Evolutionary conservation across 1,140 invertebrate species (phyloP).

Genomic region (Cryptotermes secundus): DNA sequence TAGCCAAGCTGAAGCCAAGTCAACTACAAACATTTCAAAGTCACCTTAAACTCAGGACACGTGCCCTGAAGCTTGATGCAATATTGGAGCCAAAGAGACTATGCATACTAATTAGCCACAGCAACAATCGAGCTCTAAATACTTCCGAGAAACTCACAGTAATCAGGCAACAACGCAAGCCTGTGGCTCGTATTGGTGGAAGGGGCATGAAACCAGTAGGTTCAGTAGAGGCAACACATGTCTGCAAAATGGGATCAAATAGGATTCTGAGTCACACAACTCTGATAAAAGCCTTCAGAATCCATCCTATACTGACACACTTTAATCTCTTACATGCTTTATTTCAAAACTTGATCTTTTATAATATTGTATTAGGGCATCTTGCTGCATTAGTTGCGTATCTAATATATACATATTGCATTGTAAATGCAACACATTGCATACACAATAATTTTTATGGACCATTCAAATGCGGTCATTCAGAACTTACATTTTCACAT

Average conservation of each 20-base stretch:
- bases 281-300: background rate
- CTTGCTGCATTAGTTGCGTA: too few relatives aligned
- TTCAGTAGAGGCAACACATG: constrained; percentile 31
- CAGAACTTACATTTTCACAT: too few relatives aligned
- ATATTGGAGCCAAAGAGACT: background rate
- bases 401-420: too few relatives aligned
- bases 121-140: constrained; percentile 16
- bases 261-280: background rate
- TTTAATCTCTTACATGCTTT: background rate
- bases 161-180: constrained; percentile 35
- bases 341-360: too few relatives aligned
- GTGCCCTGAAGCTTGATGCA: constrained; percentile 1
- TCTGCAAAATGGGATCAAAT: constrained; percentile 32
- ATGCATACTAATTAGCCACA: constrained; percentile 11
- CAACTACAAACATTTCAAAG: constrained; percentile 7
- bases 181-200: constrained; percentile 33
- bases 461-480: too few relatives aligned
- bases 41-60: background rate
- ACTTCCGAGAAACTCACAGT: constrained; percentile 32
- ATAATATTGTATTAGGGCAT: too few relatives aligned
- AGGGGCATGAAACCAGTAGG: constrained; percentile 33
- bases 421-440: too few relatives aligned
- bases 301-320: background rate
- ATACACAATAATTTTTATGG: too few relatives aligned
- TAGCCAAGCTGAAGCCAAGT: constrained; percentile 7